phyloP scores from a whole-genome alignment of 2,797 vertebrate genomes.

The Characodon lateralis region DNA sequence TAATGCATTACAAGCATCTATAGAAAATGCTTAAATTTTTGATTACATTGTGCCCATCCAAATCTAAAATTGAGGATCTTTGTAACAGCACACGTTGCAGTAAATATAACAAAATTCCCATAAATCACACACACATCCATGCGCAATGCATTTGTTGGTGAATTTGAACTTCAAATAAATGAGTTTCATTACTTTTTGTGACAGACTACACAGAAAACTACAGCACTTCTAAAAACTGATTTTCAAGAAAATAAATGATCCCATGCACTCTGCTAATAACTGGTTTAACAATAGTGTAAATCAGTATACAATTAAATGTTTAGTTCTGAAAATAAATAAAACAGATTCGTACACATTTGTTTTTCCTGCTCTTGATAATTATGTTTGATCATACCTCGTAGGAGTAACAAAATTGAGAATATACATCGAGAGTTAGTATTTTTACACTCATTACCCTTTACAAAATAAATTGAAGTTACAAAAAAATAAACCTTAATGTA shows the following conservation, averaged over 20 bases:
- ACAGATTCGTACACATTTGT: neutral
- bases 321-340: no score
- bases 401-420: neutral
- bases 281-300: neutral
- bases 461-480: conserved; percentile 32
- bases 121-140: neutral
- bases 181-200: neutral
- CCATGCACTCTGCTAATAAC: neutral
- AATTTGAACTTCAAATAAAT: neutral
- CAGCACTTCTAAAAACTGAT: neutral
- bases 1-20: neutral
- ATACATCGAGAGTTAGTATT: neutral
- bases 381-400: neutral
- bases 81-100: neutral
- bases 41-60: neutral
- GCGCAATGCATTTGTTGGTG: neutral
- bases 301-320: no score
- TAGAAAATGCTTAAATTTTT: neutral
- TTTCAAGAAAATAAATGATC: neutral
- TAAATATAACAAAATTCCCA: neutral
- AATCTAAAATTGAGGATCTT: neutral
- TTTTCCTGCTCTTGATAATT: neutral
- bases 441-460: conserved; percentile 4
- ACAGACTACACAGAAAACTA: neutral
- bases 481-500: neutral